phyloP scores from a whole-genome alignment of 2,888 invertebrate species.

The Apodemia zela region DNA sequence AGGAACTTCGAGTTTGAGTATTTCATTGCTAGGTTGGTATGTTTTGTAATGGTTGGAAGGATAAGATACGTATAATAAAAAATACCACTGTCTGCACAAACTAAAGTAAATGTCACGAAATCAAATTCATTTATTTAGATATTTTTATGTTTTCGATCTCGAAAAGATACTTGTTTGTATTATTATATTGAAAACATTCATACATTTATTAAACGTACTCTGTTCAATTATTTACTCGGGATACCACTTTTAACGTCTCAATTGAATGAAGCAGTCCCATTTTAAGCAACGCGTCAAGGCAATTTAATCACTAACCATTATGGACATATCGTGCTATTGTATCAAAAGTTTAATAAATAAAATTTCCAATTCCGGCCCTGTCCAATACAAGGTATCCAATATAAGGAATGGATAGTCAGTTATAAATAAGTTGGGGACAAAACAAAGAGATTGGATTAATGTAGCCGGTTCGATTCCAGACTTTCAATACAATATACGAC shows the following conservation, averaged over 20 bases:
- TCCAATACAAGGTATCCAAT: constrained; percentile 34
- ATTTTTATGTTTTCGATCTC: too few species aligned
- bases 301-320: constrained; percentile 18
- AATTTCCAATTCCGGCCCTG: constrained; percentile 41
- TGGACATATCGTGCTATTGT: constrained; percentile 19
- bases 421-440: constrained; percentile 63
- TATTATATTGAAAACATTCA: too few species aligned
- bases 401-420: constrained; percentile 27
- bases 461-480: constrained; percentile 43
- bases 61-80: too few species aligned
- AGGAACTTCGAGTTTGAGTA: too few species aligned
- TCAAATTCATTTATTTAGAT: too few species aligned
- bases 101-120: rapidly evolving
- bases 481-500: constrained; percentile 31
- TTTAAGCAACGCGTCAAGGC: not conserved
- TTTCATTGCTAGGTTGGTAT: too few species aligned
- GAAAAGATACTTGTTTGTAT: too few species aligned
- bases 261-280: not conserved
- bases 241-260: not conserved
- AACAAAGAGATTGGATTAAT: constrained; percentile 62
- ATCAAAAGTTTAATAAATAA: constrained; percentile 20
- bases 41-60: too few species aligned
- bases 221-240: not conserved
- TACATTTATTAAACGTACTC: too few species aligned
- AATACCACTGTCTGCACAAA: too few species aligned